These are phyloP conservation scores for Drosophila mayaguana DNA, from an alignment of 2,888 invertebrate genomes.

Conservation along the genomic window DNA sequence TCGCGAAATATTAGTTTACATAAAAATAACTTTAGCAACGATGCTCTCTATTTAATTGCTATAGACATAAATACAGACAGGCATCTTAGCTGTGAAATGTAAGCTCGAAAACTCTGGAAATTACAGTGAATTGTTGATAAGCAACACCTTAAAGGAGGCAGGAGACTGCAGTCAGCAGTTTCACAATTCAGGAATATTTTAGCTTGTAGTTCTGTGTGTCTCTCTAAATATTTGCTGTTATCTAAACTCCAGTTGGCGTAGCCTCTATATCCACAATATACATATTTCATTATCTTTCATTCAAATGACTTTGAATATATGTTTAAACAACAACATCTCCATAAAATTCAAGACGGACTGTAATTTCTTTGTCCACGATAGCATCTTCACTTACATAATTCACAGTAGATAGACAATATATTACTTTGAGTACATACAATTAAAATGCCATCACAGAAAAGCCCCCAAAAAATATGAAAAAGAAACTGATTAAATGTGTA, in stretches of 20 bases:
- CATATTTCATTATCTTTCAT: background rate
- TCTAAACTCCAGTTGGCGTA: background rate
- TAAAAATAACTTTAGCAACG: background rate
- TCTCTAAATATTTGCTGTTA: background rate
- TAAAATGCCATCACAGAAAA: conserved; percentile 6
- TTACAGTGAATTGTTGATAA: too few relatives aligned
- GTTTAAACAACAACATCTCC: background rate
- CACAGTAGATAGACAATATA: conserved; percentile 1
- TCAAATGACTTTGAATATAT: background rate
- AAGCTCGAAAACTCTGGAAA: too few relatives aligned
- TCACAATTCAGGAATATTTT: too few relatives aligned
- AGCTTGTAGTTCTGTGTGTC: too few relatives aligned
- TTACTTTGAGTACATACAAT: conserved; percentile 5
- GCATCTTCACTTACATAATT: background rate
- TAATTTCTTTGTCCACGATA: background rate
- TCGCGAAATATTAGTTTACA: background rate
- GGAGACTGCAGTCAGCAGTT: too few relatives aligned
- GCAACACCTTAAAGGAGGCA: too few relatives aligned
- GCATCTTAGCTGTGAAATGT: too few relatives aligned
- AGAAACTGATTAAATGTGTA: conserved; percentile 4
- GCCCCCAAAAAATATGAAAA: background rate
- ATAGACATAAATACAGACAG: too few relatives aligned
- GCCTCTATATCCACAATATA: background rate
- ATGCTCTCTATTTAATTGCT: background rate
- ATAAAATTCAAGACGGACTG: background rate